Conservation (phyloP, 2,888 invertebrate species). For the Chymomyza amoena region DNA sequence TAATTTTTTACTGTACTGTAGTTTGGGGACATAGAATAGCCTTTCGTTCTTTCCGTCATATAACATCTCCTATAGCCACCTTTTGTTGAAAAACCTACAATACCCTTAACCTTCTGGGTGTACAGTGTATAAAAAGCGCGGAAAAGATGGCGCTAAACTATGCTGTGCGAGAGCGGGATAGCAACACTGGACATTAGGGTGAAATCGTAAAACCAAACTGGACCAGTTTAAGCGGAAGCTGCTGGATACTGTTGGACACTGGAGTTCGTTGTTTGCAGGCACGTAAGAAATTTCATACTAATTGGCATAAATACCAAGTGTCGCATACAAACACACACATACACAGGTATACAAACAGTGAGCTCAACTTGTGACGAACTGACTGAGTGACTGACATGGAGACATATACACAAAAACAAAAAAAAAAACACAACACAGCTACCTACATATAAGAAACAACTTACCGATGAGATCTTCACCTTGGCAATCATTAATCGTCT, state of each 20-base stretch:
- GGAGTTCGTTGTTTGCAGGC: conserved; percentile 52
- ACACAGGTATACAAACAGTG: conserved; percentile 19
- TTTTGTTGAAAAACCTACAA: no score
- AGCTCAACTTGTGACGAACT: conserved; percentile 53
- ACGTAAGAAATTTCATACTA: conserved; percentile 78
- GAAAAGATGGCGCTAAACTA: conserved; percentile 74
- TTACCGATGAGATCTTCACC: conserved; percentile 76
- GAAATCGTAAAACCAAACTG: conserved; percentile 68
- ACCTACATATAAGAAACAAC: conserved; percentile 21
- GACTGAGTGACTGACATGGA: conserved; percentile 64
- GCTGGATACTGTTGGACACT: conserved; percentile 15
- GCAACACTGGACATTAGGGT: conserved; percentile 56
- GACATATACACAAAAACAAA: conserved; percentile 34
- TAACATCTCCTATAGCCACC: no score
- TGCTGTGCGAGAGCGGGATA: conserved; percentile 30
- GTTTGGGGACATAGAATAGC: no score
- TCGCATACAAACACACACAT: conserved; percentile 48
- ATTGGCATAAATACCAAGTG: conserved; percentile 78
- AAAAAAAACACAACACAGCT: conserved; percentile 14
- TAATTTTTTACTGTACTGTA: no score
- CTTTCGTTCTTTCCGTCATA: no score
- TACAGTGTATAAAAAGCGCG: conserved; percentile 26
- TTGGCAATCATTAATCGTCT: conserved; percentile 77
- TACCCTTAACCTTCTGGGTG: no score
- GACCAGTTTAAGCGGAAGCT: conserved; percentile 77